These are phyloP conservation scores for Hypocryptadius cinnamomeus DNA, from an alignment of 2,113 vertebrate genomes.

Conservation along the genomic window DNA sequence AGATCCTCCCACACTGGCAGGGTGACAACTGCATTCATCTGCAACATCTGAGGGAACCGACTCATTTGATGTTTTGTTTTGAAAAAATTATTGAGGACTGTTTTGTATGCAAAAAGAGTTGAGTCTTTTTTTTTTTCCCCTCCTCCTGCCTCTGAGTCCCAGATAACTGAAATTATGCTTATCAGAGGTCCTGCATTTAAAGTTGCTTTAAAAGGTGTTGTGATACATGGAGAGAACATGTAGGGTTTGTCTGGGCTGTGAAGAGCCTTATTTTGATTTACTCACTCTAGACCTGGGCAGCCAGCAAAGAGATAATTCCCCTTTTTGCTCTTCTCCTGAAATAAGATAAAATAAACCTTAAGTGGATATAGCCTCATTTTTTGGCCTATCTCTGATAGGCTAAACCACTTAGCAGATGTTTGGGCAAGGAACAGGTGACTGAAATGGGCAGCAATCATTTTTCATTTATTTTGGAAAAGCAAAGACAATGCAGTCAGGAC, in stretches of 20 bases:
- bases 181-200: neutral
- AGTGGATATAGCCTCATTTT: neutral
- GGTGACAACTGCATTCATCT: neutral
- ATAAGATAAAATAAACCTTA: neutral
- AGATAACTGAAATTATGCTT: neutral
- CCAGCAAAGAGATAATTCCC: neutral
- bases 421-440: neutral
- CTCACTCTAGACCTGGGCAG: neutral
- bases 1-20: neutral
- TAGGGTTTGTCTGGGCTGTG: neutral
- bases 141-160: neutral
- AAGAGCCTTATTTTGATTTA: neutral
- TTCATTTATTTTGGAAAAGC: neutral
- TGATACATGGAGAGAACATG: neutral
- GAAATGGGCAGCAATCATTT: neutral
- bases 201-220: neutral
- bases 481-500: neutral
- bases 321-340: neutral
- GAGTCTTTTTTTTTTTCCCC: neutral
- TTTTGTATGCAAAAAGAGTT: constrained; percentile 12
- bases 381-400: neutral
- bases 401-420: neutral
- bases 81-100: neutral
- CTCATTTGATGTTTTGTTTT: constrained; percentile 31
- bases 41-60: neutral